Evolutionary conservation across 2,113 vertebrate species (phyloP), one percentile per base, ranked within the genome.

Genomic region (Myodes glareolus): DNA sequence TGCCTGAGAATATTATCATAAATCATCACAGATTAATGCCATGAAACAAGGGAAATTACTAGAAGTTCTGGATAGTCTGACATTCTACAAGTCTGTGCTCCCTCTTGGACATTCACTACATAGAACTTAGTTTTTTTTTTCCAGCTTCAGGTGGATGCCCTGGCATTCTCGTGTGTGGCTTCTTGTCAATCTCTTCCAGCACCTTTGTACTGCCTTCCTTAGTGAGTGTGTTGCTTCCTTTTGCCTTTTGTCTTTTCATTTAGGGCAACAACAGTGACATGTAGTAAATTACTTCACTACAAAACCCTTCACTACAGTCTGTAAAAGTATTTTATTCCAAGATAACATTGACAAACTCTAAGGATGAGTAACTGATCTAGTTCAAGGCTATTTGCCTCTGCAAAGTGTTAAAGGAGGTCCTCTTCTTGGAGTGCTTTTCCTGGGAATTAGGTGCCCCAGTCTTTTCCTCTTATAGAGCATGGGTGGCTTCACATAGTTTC

Each of bases 1-100:
- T 95, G 72, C 6, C 88, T 90, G 3, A 95, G 65, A 45, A 29
- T 82, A 10, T 31, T 80, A 1, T 36, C 91, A 70, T 80, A 68
- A 91, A 50, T 85, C 39, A 68, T 27, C 39, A 78, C 19, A 80
- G 55, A 72, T n/a, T 36, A 17, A 1, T 39, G 6, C 14, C 25
- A 55, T 50, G 70, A 75, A 55, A 61, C 8, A 95, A 86, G 47
- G 14, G 7, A 80, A 45, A 65, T 75, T 73, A 87, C 75, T 90
- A 14, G 52, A 9, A 50, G 12, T 63, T 77, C 47, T 90, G 11
- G 27, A 81, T 93, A 33, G 25, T 73, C n/a, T 88, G 27, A 86
- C 80, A 61, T 68, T 81, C 47, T 72, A 4, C 45, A 61, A 8
- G 33, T 19, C 27, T 50, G 0, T 11, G 1, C 3, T 42, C 2